Conservation (phyloP, 2,113 vertebrate species). For the Pangasianodon gigas region DNA sequence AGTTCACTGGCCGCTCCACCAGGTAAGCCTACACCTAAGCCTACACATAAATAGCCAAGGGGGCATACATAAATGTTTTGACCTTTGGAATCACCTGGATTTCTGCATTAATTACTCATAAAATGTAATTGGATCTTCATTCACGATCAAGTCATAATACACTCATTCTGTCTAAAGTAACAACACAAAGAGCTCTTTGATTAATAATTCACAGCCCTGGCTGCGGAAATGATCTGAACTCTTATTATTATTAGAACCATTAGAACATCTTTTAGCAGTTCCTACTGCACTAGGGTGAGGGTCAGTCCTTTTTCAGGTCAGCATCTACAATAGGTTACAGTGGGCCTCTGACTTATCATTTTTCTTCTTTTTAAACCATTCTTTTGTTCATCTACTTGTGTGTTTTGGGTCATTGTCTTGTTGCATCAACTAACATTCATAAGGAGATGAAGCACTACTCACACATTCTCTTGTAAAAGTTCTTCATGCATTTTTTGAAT, state of each 20-base stretch:
- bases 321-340: neutral
- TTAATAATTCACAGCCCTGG: slow-evolving; percentile 6
- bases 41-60: neutral
- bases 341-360: neutral
- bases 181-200: neutral
- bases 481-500: neutral
- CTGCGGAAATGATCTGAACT: neutral
- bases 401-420: neutral
- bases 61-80: neutral
- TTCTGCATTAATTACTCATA: neutral
- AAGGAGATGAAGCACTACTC: neutral
- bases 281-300: neutral
- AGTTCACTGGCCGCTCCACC: neutral
- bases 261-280: neutral
- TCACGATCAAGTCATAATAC: neutral
- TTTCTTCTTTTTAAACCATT: neutral
- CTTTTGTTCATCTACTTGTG: neutral
- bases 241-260: neutral
- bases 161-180: neutral
- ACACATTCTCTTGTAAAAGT: neutral
- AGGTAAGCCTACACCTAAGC: neutral
- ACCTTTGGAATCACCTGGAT: neutral
- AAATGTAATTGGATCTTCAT: neutral
- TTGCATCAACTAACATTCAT: neutral
- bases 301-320: neutral